Evolutionary conservation across 2,797 vertebrate species (phyloP).

Genomic region (Tragelaphus oryx): DNA sequence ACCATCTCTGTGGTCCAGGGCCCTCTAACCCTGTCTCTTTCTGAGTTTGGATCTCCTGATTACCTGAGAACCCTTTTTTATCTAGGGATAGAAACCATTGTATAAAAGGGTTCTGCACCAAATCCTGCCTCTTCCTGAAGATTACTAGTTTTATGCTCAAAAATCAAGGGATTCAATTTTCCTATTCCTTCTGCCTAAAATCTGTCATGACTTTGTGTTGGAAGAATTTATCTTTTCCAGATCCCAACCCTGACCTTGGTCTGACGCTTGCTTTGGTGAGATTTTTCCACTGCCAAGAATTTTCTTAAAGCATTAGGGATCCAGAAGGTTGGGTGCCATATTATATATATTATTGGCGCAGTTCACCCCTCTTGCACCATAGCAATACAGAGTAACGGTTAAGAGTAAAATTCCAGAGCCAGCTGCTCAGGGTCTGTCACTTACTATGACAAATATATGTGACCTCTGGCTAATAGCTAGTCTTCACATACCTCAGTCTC

Average conservation of each 20-base stretch:
- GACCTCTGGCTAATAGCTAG: not conserved
- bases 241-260: not conserved
- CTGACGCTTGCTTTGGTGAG: not conserved
- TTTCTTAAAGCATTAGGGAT: not conserved
- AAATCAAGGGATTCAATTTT: not conserved
- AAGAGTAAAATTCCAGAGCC: not conserved
- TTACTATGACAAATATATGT: not conserved
- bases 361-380: not conserved
- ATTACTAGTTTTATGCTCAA: not conserved
- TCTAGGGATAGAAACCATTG: not conserved
- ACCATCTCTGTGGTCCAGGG: not conserved
- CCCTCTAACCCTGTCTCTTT: not conserved
- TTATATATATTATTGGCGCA: not conserved
- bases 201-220: not conserved
- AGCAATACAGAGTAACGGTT: not conserved
- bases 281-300: not conserved
- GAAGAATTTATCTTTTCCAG: not conserved
- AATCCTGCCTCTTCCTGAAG: not conserved
- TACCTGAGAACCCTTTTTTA: not conserved
- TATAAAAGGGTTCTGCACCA: not conserved
- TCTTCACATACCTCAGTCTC: not conserved
- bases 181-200: not conserved
- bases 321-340: not conserved
- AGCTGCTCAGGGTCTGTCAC: not conserved
- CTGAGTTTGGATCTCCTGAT: not conserved